Percentiles rank a stretch among this genome's conserved stretches.
phyloP scores from a whole-genome alignment of 2,888 invertebrate species.

The Thymelicus acteon region DNA sequence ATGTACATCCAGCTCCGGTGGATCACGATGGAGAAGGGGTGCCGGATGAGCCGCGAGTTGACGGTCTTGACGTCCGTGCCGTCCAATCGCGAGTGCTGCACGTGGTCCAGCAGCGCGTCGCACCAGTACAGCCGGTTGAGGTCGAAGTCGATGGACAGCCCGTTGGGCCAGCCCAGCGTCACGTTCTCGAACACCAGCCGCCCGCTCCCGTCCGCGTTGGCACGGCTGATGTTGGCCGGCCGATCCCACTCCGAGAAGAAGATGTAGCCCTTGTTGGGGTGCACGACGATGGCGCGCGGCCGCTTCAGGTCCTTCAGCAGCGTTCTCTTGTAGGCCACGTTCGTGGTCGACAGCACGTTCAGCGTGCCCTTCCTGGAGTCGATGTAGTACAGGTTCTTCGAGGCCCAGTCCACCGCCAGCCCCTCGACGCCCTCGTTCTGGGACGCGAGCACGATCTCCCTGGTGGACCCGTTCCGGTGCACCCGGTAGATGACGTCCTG shows the following conservation, averaged over 20 bases:
- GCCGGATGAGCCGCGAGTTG: slow-evolving; percentile 92
- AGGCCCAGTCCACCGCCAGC: slow-evolving; percentile 97
- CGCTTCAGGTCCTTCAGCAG: slow-evolving; percentile 94
- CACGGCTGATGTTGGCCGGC: slow-evolving; percentile 97
- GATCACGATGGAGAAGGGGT: slow-evolving; percentile 97
- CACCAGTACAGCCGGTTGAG: slow-evolving; percentile 98
- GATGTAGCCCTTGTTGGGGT: slow-evolving; percentile 96
- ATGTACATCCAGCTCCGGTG: slow-evolving; percentile 97
- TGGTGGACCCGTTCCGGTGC: slow-evolving; percentile 90
- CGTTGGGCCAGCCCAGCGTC: slow-evolving; percentile 98
- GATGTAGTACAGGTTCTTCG: slow-evolving; percentile 97
- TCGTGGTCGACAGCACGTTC: slow-evolving; percentile 95
- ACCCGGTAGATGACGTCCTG: slow-evolving; percentile 97
- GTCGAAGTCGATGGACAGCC: slow-evolving; percentile 95
- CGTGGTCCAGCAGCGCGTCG: slow-evolving; percentile 97
- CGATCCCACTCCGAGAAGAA: slow-evolving; percentile 99
- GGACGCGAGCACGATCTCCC: slow-evolving; percentile 96
- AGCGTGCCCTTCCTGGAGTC: slow-evolving; percentile 97
- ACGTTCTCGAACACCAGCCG: slow-evolving; percentile 95
- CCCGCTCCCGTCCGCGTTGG: slow-evolving; percentile 95
- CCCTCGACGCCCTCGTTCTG: slow-evolving; percentile 99
- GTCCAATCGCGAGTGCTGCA: slow-evolving; percentile 96
- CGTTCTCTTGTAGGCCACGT: slow-evolving; percentile 93
- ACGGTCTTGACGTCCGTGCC: slow-evolving; percentile 96
- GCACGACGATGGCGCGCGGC: slow-evolving; percentile 97